Evolutionary conservation across 1,140 invertebrate genomes (phyloP).

Genomic region (Pinna nobilis): DNA sequence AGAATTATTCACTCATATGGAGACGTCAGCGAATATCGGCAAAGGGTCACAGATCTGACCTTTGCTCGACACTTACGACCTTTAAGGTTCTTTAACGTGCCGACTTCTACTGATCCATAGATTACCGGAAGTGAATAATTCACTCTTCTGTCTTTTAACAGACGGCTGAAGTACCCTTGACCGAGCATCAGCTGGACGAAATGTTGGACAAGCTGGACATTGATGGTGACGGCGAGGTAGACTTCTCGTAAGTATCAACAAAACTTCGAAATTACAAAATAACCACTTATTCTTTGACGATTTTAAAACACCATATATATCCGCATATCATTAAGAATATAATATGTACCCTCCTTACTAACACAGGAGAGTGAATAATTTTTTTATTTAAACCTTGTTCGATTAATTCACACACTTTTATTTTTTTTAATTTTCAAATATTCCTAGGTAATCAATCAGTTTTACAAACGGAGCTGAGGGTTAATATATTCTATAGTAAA

Average conservation of each 20-base stretch:
- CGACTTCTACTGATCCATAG: too few species aligned
- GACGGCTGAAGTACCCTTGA: constrained; percentile 32
- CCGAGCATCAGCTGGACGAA: constrained; percentile 32
- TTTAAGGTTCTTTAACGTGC: too few species aligned
- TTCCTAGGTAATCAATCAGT: too few species aligned
- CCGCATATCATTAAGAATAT: neutral
- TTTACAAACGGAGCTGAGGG: too few species aligned
- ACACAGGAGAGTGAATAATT: neutral
- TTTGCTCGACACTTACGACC: too few species aligned
- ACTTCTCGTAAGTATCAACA: constrained; percentile 29
- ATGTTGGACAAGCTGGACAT: constrained; percentile 37
- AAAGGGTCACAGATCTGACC: too few species aligned
- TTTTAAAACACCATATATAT: neutral
- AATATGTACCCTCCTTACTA: neutral
- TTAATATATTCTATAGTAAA: too few species aligned
- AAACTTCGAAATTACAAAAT: neutral
- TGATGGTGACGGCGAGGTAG: constrained; percentile 40
- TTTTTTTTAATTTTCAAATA: too few species aligned
- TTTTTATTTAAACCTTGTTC: neutral
- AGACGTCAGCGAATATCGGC: too few species aligned
- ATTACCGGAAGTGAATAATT: neutral
- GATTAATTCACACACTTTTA: too few species aligned
- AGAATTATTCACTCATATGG: too few species aligned
- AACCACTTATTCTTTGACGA: neutral
- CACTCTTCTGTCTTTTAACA: constrained; percentile 1